Evolutionary conservation across 2,113 vertebrate genomes (phyloP).

Genomic region (Hassar affinis): DNA sequence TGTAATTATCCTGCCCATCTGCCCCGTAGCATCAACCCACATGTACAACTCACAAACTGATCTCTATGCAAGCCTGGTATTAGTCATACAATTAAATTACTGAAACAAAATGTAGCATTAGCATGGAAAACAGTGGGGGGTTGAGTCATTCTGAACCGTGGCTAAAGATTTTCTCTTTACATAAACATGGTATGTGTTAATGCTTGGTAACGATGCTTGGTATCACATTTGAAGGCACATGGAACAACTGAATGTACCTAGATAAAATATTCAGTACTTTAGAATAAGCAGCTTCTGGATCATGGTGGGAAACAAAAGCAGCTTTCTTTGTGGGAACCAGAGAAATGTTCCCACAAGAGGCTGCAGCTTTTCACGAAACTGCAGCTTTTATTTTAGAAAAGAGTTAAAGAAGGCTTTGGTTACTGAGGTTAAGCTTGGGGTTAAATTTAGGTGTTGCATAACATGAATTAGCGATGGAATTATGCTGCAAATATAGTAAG

Average conservation of each 20-base stretch:
- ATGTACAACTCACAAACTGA: neutral
- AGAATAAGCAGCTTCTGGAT: conserved; percentile 5
- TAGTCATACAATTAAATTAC: conserved; percentile 31
- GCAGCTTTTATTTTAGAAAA: neutral
- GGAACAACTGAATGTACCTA: neutral
- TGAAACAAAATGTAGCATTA: conserved; percentile 25
- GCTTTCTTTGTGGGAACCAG: neutral
- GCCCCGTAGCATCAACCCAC: conserved; percentile 14
- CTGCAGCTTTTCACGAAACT: neutral
- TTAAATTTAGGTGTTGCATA: neutral
- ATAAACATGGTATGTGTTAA: neutral
- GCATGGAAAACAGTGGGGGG: neutral
- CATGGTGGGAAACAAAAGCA: neutral
- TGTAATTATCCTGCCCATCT: conserved; percentile 36
- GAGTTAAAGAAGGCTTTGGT: neutral
- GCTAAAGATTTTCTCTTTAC: neutral
- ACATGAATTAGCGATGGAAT: neutral
- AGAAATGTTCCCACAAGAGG: too few species aligned
- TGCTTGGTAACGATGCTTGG: neutral
- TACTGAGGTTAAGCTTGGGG: neutral
- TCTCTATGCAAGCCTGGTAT: neutral
- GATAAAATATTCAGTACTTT: conserved; percentile 12
- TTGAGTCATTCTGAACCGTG: neutral
- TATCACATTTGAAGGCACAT: neutral
- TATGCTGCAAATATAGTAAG: neutral